Conservation (phyloP, 1,140 invertebrate genomes). For the Zaprionus gabonicus region DNA sequence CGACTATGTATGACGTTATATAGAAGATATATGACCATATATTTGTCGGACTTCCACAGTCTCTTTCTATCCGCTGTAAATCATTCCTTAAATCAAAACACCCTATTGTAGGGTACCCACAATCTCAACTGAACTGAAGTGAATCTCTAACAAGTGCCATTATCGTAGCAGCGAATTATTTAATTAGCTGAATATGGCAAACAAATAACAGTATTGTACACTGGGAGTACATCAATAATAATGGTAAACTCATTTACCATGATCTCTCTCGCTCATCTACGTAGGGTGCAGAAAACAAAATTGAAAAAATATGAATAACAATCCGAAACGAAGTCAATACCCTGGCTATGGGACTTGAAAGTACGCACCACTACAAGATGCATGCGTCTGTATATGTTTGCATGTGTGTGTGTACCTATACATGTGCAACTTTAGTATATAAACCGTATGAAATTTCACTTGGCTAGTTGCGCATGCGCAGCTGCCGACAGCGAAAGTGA, state of each 20-base stretch:
- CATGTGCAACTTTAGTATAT: background rate
- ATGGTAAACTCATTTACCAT: background rate
- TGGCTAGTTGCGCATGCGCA: constrained; percentile 60
- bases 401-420: background rate
- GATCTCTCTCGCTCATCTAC: background rate
- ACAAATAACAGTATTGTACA: background rate
- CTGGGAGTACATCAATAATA: background rate
- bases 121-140: too few relatives aligned
- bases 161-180: background rate
- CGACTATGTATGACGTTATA: too few relatives aligned
- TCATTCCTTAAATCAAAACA: too few relatives aligned
- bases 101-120: too few relatives aligned
- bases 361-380: background rate
- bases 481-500: constrained; percentile 74
- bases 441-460: constrained; percentile 62
- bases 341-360: constrained; percentile 32
- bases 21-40: too few relatives aligned
- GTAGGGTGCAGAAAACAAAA: background rate
- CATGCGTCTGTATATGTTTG: background rate
- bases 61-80: too few relatives aligned
- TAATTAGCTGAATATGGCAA: background rate
- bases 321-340: constrained; percentile 37
- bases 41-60: too few relatives aligned
- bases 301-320: background rate
- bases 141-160: background rate